A percentile compares a stretch with the other conserved stretches of the same genome.
phyloP scores from a whole-genome alignment of 1,140 invertebrate genomes.

The Psix sp. region DNA sequence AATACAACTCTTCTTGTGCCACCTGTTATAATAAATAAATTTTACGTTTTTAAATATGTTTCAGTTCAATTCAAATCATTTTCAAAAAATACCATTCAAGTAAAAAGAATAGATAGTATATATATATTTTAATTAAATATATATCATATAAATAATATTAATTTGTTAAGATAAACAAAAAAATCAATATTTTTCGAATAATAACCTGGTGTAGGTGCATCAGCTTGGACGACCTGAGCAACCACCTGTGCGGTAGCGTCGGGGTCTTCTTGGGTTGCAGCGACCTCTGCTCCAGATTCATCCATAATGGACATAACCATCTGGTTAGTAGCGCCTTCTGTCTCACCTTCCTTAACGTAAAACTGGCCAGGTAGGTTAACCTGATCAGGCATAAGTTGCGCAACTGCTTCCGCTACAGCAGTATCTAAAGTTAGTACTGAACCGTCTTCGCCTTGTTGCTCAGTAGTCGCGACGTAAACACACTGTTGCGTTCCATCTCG shows the following conservation, averaged over 20 bases:
- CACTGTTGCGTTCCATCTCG: conserved; percentile 84
- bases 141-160: no score
- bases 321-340: conserved; percentile 68
- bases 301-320: conserved; percentile 78
- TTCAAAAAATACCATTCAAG: no score
- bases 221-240: conserved; percentile 88
- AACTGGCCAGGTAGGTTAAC: conserved; percentile 76
- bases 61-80: no score
- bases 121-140: no score
- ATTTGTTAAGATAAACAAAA: conserved; percentile 16
- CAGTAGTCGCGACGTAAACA: conserved; percentile 83
- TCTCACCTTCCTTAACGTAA: conserved; percentile 78
- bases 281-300: conserved; percentile 58
- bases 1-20: conserved; percentile 88
- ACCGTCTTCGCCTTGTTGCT: conserved; percentile 80
- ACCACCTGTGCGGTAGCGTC: conserved; percentile 84
- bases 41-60: background rate
- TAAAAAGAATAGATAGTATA: no score
- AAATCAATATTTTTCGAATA: conserved; percentile 2
- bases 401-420: conserved; percentile 79
- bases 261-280: conserved; percentile 66
- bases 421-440: conserved; percentile 81
- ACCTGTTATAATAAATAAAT: conserved; percentile 74
- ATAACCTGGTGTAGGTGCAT: conserved; percentile 86
- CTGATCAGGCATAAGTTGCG: conserved; percentile 75